phyloP scores from a whole-genome alignment of 2,888 invertebrate species.

The Eupithecia abbreviata region DNA sequence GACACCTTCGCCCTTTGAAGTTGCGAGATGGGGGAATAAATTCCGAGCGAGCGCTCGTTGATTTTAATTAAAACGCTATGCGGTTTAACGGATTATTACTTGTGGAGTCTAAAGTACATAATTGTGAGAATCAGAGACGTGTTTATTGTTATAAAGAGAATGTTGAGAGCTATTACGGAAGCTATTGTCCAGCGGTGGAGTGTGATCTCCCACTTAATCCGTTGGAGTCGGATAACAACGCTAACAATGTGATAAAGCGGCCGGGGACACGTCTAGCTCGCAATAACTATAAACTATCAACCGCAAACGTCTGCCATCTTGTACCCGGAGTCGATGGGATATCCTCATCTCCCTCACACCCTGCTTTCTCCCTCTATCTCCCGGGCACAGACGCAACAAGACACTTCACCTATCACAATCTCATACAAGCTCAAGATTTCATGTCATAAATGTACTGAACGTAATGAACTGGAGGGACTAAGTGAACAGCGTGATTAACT shows the following conservation, averaged over 20 bases:
- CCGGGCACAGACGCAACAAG: constrained; percentile 57
- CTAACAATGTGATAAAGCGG: constrained; percentile 83
- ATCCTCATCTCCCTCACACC: constrained; percentile 73
- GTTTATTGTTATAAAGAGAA: constrained; percentile 49
- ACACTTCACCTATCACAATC: constrained; percentile 40
- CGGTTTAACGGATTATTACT: constrained; percentile 61
- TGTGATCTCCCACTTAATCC: constrained; percentile 78
- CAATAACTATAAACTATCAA: constrained; percentile 84
- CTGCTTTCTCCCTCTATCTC: constrained; percentile 62
- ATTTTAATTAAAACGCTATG: constrained; percentile 79
- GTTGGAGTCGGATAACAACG: constrained; percentile 78
- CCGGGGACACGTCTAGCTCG: constrained; percentile 76
- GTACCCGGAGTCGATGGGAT: constrained; percentile 77
- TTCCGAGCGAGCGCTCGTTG: constrained; percentile 66
- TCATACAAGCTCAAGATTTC: constrained; percentile 40
- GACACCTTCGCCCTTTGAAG: constrained; percentile 81
- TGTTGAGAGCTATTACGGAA: constrained; percentile 70
- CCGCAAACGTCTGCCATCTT: constrained; percentile 83
- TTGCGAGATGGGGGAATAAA: constrained; percentile 73
- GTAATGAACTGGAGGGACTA: neutral
- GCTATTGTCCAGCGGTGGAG: constrained; percentile 63
- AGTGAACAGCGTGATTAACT: neutral
- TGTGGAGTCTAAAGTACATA: constrained; percentile 33
- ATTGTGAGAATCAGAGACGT: constrained; percentile 46
- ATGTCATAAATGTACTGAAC: constrained; percentile 37